Conservation (phyloP, 2,797 vertebrate genomes). For the Crenichthys baileyi region DNA sequence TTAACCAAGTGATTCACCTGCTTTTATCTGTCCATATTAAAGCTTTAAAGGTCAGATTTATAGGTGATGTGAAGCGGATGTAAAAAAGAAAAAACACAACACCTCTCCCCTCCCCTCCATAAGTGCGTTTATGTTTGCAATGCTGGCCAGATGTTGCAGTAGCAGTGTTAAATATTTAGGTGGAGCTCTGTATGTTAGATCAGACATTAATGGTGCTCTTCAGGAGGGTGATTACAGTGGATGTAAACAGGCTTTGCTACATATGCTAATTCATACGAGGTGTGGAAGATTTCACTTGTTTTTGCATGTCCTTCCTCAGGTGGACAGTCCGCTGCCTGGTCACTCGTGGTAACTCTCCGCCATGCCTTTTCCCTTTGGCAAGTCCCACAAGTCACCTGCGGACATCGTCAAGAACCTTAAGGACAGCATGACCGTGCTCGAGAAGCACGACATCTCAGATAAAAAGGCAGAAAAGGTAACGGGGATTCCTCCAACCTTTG, state of each 20-base stretch:
- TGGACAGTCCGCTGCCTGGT: slow-evolving; percentile 72
- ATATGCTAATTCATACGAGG: neutral
- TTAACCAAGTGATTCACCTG: slow-evolving; percentile 8
- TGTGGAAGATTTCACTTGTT: slow-evolving; percentile 1
- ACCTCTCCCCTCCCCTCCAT: neutral
- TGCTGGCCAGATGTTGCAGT: neutral
- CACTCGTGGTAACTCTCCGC: slow-evolving; percentile 78
- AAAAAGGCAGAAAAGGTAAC: slow-evolving; percentile 97
- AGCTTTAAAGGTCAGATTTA: slow-evolving; percentile 12
- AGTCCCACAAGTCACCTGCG: slow-evolving; percentile 97
- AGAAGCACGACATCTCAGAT: slow-evolving; percentile 97
- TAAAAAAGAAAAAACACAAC: neutral
- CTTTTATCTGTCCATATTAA: slow-evolving; percentile 1
- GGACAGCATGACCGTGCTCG: slow-evolving; percentile 95
- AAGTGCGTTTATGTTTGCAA: neutral
- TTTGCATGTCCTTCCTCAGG: slow-evolving; percentile 44
- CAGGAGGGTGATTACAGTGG: neutral
- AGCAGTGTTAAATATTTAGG: neutral
- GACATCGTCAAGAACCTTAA: slow-evolving; percentile 98
- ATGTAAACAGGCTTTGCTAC: neutral
- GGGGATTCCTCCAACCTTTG: neutral
- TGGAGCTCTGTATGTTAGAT: neutral
- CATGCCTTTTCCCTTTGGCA: slow-evolving; percentile 99
- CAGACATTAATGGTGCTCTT: neutral
- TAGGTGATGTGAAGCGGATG: neutral